Evolutionary conservation across 2,797 vertebrate species (phyloP), one percentile per base, ranked within the genome.

Genomic region (Scolopax bukidnonensis): DNA sequence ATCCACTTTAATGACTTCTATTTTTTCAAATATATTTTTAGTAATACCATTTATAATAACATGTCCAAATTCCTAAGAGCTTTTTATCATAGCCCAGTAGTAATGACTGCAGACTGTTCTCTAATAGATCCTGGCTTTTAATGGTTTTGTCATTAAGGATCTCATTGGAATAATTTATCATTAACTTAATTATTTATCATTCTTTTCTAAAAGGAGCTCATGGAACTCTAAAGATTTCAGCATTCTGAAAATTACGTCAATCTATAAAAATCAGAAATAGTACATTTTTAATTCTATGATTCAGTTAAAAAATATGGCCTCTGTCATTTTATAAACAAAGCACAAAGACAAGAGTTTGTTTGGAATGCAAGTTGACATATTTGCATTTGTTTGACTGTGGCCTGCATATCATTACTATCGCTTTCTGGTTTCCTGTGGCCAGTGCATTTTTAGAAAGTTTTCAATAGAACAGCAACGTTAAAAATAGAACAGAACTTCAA

Each of bases 101-200:
- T 93, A 96, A 93, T 91, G 94, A 93, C 89, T 96, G 86, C 74
- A 94, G 80, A 69, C 40, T 28, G 16, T 74, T 92, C 95, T 96
- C 61, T 95, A 81, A 93, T 87, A 74, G 92, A 93, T 96, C 94
- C 91, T 81, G 65, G 69, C 84, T 70, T 97, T 96, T 97, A 96
- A 96, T 96, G 94, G 93, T 56, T 95, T 95, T 92, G 92, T 92
- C 95, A 87, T 97, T 96, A 97, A 92, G 75, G 64, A 71, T 97
- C 95, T 96, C 84, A 74, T 93, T 91, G 73, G 68, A 95, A 95
- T 96, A 95, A 96, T 97, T 97, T 94, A 97, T 97, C 21, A 8
- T 86, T 82, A 84, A 82, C 64, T 97, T 94, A 97, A 97, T 97
- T 97, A 97, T 97, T 97, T 91, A 97, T 84, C 78, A 50, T 54